phyloP scores from a whole-genome alignment of 2,888 invertebrate species.

The Rhorus exstirpatorius region DNA sequence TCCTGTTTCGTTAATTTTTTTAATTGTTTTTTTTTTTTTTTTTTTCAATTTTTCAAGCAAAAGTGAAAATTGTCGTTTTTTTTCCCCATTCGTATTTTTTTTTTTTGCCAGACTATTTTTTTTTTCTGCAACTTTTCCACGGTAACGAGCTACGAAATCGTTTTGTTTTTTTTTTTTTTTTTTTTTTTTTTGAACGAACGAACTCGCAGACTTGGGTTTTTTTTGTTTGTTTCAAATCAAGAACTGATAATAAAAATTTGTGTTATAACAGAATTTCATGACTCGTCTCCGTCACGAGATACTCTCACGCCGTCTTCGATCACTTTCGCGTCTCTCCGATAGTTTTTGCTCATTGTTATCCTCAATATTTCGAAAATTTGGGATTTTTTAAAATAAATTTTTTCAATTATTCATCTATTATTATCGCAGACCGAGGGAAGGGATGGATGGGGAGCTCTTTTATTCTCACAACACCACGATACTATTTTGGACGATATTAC shows the following conservation, averaged over 20 bases:
- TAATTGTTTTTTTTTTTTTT: constrained; percentile 67
- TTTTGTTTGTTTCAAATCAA: background rate
- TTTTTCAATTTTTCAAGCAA: constrained; percentile 12
- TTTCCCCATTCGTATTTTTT: background rate
- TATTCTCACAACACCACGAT: constrained; percentile 51
- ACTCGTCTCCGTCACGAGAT: background rate
- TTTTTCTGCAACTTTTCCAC: background rate
- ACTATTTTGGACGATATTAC: constrained; percentile 60
- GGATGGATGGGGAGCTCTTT: constrained; percentile 39
- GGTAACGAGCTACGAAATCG: constrained; percentile 10
- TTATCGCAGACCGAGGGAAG: constrained; percentile 52
- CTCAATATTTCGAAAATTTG: constrained; percentile 26
- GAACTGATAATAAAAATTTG: background rate
- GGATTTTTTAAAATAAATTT: constrained; percentile 4
- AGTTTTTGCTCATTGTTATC: constrained; percentile 16
- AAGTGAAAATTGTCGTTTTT: constrained; percentile 1
- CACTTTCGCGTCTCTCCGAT: background rate
- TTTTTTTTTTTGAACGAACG: background rate
- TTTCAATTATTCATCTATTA: constrained; percentile 15
- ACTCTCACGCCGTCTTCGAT: background rate
- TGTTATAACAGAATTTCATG: background rate
- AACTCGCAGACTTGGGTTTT: too few species aligned
- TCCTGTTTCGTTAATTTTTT: constrained; percentile 57
- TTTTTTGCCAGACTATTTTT: background rate
- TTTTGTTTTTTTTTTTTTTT: background rate